Base-by-base conservation (phyloP, 2,888 invertebrate genomes). In the Drosophila subsilvestris region DNA sequence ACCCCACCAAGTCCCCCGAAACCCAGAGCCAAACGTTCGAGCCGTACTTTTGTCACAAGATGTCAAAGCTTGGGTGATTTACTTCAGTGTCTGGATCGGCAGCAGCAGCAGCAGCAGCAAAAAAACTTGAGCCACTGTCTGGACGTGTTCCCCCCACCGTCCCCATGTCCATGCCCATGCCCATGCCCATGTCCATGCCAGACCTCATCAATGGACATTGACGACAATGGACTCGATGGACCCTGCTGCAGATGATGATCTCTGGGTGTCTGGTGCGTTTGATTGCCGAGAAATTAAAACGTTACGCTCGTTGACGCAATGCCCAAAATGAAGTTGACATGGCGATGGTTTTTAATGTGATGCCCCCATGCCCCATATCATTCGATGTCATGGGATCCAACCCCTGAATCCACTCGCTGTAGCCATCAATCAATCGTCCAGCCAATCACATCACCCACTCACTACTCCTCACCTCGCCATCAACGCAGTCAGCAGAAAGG, bases 231-330 rank as follows among this genome's bases (percentile, higher is more conserved):
- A 29, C 29, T 22, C 12, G 10, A 32, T 32, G 29, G 32, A 32
- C 17, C 45, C n/a, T n/a, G n/a, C n/a, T n/a, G 7, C 20, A 18
- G 50, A 9, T n/a, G 45, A 45, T 29, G 29, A 51, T 65, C 54
- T 54, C 65, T 83, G 86, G 79, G 87, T 87, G 81, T 84, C 86
- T 85, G 72, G 44, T 66, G 42, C 60, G 83, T 83, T 85, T 89
- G 85, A 85, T 85, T 81, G 88, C 86, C 89, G 67, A 79, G 85
- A 85, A 85, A 85, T 85, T 85, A 85, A 85, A 85, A 85, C 85
- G 85, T 85, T 85, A 79, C 89, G 85, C 85, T 80, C 65, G 68
- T 76, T 81, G 81, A 74, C 75, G 78, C 81, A 80, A 84, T 75
- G 70, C 74, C 76, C 61, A 83, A 88, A 85, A 74, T 69, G 75